Conservation (phyloP, 2,113 vertebrate genomes). For the Hypanus sabinus region DNA sequence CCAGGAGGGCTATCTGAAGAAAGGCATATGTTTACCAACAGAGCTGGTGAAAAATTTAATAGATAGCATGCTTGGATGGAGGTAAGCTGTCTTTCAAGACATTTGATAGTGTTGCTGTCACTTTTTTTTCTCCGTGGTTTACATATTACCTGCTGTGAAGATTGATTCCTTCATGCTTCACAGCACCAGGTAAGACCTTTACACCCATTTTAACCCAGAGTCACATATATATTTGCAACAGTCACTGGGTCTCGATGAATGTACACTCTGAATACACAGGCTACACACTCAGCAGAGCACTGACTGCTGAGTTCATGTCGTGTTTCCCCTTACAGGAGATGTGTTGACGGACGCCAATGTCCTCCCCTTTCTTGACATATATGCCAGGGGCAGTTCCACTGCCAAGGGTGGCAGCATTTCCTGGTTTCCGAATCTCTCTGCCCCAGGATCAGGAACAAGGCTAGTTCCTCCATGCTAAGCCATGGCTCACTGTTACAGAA, state of each 20-base stretch:
- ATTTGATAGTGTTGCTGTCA: constrained; percentile 28
- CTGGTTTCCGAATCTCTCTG: background rate
- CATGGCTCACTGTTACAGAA: background rate
- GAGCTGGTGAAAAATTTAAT: constrained; percentile 20
- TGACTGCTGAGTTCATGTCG: background rate
- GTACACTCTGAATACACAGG: background rate
- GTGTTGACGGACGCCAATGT: background rate
- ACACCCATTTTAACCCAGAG: background rate
- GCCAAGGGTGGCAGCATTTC: background rate
- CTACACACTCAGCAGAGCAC: too few species aligned
- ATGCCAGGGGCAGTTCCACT: background rate
- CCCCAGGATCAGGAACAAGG: background rate
- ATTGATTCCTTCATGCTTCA: constrained; percentile 1
- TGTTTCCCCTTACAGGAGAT: too few species aligned
- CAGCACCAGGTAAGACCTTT: background rate
- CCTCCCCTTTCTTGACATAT: background rate
- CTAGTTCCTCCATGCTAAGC: background rate
- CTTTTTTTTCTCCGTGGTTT: background rate
- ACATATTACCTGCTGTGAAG: constrained; percentile 29
- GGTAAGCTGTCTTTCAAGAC: constrained; percentile 24
- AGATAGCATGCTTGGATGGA: background rate
- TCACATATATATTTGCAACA: background rate
- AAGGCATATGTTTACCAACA: constrained; percentile 28
- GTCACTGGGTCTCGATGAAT: background rate
- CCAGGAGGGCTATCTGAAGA: background rate